Base-by-base conservation (phyloP, 2,888 invertebrate species). In the Lasioglossum marginatum region DNA sequence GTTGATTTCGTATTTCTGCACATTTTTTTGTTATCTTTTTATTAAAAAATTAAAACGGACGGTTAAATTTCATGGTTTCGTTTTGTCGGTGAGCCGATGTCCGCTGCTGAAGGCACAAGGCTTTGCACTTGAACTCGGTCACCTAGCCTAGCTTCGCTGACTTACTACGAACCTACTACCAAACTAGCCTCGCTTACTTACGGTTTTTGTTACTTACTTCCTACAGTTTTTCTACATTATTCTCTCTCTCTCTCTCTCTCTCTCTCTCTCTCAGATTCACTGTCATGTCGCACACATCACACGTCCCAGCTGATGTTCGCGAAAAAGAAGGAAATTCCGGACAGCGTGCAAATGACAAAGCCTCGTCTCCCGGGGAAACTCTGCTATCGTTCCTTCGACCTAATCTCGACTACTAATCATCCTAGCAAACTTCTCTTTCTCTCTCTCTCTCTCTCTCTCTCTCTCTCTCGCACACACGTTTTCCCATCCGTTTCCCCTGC, bases 81-180 rank as follows among this genome's bases (percentile, higher is more conserved):
- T 93, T 66, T 92, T 93, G 93, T 94, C 92, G 94, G 95, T 95
- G 95, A 95, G 93, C 95, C 95, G 95, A 95, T 95, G 94, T 95
- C 95, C 94, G 94, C 93, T 94, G 94, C 94, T 95, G 94, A 95
- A 95, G 95, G 95, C 95, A 95, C 95, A 95, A 92, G 94, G 94
- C 94, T 95, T 95, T 95, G 95, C 95, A 95, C 95, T 95, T 94
- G 95, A 92, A 94, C 95, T 94, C 95, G 95, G 94, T 95, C 95
- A 95, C 95, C 95, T 95, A 95, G 91, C 92, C 94, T 94, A 94
- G 92, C 94, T 94, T 91, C 87, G 88, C 92, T 91, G 90, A 93
- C 89, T 92, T 88, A 89, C 92, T 93, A 93, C 91, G 66, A 89
- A 92, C 89, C 87, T 88, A 90, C 88, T 92, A 90, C 88, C 88